Evolutionary conservation across 2,888 invertebrate genomes (phyloP), one percentile per base, ranked within the genome.

Genomic region (Synergus itoensis): DNA sequence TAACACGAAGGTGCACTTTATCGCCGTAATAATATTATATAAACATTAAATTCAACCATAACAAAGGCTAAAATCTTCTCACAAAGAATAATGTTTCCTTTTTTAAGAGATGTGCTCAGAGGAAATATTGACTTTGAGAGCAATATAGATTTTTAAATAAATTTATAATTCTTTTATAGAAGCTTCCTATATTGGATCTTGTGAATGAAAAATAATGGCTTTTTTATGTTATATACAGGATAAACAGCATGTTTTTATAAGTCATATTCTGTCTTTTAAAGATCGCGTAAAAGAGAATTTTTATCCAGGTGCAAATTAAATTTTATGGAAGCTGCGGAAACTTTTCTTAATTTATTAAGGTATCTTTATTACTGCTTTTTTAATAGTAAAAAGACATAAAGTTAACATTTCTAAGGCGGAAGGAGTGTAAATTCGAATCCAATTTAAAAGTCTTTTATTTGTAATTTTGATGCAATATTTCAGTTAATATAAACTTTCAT

Each of bases 1-100:
- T 73, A 73, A 40, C 73, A 73, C n/a, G 40, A 48, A 53, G n/a
- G 53, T 73, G 36, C 53, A 73, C 45, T 53, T 73, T 73, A 53
- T 73, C 48, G 12, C n/a, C 5, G 36, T 73, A 40, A 73, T 36
- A 73, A 48, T 73, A 57, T 36, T 73, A 36, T 11, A 53, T 53
- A 16, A 53, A 73, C 40, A 53, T 48, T 40, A 16, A 36, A n/a
- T 53, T 73, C 12, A 4, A 40, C 5, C 8, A n/a, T 53, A 53
- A 28, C n/a, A 16, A 48, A n/a, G 36, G n/a, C n/a, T 36, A 5
- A 73, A 73, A 4, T 67, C 14, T 21, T 45, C 21, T 45, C 4
- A 2, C 1, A 3, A 18, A 57, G 2, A 18, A 57, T 18, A 18
- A 18, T 9, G 1, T 16, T 8, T 1, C 18, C 41, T 41, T 65